Base-by-base conservation (phyloP, 2,797 vertebrate species). In the Megaceryle alcyon region DNA sequence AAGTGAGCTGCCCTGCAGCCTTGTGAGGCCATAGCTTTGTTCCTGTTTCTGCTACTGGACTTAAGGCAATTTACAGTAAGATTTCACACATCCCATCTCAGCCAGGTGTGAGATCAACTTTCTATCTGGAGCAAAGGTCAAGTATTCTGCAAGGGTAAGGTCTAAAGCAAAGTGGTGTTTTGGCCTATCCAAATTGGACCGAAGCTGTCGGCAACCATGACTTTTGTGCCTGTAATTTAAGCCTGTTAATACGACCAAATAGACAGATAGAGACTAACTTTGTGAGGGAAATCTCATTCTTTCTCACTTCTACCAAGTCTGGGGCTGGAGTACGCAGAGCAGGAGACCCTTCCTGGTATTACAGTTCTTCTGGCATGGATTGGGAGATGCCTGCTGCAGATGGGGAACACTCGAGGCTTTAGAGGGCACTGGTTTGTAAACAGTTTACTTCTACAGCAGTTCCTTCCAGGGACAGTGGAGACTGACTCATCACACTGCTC, bases 161-260 rank as follows among this genome's bases (percentile, higher is more conserved):
- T 44, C 56, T 64, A 77, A 79, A 48, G 71, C 26, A 91, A 89
- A 80, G 44, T 2, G 3, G 23, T n/a, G n/a, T 53, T 49, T 79
- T 86, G 81, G 80, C 23, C 53, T 49, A 69, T 79, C 37, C 64
- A 61, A 93, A 41, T 9, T 1, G 4, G 23, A 37, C 8, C 54
- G 81, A 93, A 72, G 7, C 44, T 86, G 68, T 60, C 0, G 0
- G 48, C 21, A 88, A 12, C 21, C 17, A 39, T 20, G n/a, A 48
- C 51, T 92, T 96, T 91, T 73, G 29, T 65, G 68, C 76, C 43
- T 66, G 46, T 43, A 63, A 65, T 77, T 91, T 51, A 92, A 92
- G 13, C 20, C 25, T 86, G 31, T 35, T 35, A 35, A 35, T 35
- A 9, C 35, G 35, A 35, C 35, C 35, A 35, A 83, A 46, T 12